Conservation (phyloP, 1,140 invertebrate species). For the Formica selysi region DNA sequence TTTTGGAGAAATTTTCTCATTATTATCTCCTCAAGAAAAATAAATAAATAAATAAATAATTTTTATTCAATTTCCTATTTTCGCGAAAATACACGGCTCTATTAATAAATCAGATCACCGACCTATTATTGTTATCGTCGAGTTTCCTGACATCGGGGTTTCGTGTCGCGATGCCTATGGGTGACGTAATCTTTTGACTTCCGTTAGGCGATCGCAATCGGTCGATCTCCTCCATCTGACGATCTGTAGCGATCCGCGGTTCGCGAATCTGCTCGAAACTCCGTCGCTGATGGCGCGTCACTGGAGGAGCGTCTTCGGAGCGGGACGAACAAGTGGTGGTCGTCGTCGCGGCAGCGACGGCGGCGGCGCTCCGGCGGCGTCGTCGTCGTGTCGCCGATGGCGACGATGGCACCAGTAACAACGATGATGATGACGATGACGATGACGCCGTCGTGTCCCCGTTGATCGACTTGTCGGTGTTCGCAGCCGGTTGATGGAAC, state of each 20-base stretch:
- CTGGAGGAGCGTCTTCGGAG: constrained; percentile 15
- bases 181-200: constrained; percentile 8
- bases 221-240: constrained; percentile 45
- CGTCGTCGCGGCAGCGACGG: constrained; percentile 13
- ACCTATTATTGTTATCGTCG: constrained; percentile 79
- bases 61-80: background rate
- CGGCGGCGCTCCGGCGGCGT: constrained; percentile 53
- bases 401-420: constrained; percentile 56
- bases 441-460: constrained; percentile 58
- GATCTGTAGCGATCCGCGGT: constrained; percentile 17
- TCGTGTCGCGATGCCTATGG: background rate
- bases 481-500: background rate
- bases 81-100: background rate
- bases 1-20: background rate
- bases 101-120: constrained; percentile 27
- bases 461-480: constrained; percentile 45
- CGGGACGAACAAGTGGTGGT: constrained; percentile 52
- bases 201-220: constrained; percentile 44
- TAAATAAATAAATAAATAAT: background rate
- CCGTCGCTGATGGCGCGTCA: constrained; percentile 65
- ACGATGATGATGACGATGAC: constrained; percentile 50
- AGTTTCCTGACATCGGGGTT: constrained; percentile 59
- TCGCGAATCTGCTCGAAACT: constrained; percentile 74
- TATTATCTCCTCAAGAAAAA: background rate
- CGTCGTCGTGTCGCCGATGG: constrained; percentile 68